Evolutionary conservation across 2,113 vertebrate species (phyloP).

Genomic region (cat (Felis catus)): DNA sequence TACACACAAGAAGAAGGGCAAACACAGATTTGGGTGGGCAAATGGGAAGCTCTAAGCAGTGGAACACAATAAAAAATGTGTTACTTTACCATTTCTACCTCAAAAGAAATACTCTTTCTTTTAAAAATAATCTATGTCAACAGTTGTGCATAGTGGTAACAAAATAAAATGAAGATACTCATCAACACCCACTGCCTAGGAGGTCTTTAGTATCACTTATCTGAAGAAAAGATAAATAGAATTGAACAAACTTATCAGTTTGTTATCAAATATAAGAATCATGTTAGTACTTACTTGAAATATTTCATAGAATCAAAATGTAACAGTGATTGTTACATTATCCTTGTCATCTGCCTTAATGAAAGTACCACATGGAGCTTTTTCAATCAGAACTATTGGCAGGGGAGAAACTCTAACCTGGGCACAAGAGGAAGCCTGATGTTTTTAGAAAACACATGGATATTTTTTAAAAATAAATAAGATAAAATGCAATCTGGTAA

Average conservation of each 20-base stretch:
- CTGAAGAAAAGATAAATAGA: constrained; percentile 31
- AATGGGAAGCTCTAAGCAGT: neutral
- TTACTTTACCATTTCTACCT: neutral
- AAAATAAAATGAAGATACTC: neutral
- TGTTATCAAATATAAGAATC: constrained; percentile 48
- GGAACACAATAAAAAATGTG: neutral
- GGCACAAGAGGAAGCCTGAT: constrained; percentile 33
- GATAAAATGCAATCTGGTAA: neutral
- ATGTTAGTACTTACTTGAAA: constrained; percentile 12
- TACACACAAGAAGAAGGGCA: neutral
- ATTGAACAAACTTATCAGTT: neutral
- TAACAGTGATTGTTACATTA: neutral
- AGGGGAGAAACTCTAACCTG: neutral
- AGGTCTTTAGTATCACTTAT: neutral
- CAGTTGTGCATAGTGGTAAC: neutral
- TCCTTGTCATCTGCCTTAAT: constrained; percentile 4
- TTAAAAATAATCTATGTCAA: neutral
- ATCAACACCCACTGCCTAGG: neutral
- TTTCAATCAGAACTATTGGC: constrained; percentile 57
- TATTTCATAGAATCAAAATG: constrained; percentile 32
- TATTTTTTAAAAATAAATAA: constrained; percentile 29
- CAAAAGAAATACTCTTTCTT: neutral
- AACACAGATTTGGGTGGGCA: neutral
- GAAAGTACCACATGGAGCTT: constrained; percentile 47
- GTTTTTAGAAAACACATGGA: neutral